phyloP scores from a whole-genome alignment of 1,140 invertebrate genomes.

The Macrosteles quadrilineatus region DNA sequence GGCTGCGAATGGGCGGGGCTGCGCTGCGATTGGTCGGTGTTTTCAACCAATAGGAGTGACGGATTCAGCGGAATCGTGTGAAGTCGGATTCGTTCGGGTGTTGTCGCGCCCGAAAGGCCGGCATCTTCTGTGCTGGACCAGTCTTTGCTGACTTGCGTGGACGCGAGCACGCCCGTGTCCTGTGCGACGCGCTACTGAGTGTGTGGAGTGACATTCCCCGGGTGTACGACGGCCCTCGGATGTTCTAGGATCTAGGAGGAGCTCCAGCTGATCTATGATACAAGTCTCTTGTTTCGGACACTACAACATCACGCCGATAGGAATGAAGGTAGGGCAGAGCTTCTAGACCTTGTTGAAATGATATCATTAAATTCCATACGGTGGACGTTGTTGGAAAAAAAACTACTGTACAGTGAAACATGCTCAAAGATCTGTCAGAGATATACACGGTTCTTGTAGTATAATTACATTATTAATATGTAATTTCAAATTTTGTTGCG shows the following conservation, averaged over 20 bases:
- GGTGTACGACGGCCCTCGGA: neutral
- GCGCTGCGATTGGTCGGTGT: constrained; percentile 8
- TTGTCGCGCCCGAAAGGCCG: neutral
- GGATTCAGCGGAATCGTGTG: neutral
- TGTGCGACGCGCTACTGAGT: neutral
- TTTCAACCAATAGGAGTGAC: neutral
- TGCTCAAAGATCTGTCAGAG: too few species aligned
- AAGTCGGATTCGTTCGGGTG: neutral
- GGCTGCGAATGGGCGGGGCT: neutral
- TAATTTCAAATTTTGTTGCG: too few species aligned
- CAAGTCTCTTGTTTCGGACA: constrained; percentile 22
- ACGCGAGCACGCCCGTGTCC: neutral
- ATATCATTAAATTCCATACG: too few species aligned
- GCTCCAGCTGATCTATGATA: constrained; percentile 5
- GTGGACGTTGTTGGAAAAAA: too few species aligned
- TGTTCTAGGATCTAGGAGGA: constrained; percentile 1
- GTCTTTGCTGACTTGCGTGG: constrained; percentile 17
- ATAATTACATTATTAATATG: too few species aligned
- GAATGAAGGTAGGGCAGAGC: constrained; percentile 17
- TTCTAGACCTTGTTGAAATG: too few species aligned
- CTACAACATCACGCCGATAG: constrained; percentile 27
- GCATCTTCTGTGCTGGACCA: constrained; percentile 8
- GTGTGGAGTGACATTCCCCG: neutral
- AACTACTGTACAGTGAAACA: too few species aligned
- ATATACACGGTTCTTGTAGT: too few species aligned